phyloP scores from a whole-genome alignment of 2,888 invertebrate species.

The Stegana nigrithorax region DNA sequence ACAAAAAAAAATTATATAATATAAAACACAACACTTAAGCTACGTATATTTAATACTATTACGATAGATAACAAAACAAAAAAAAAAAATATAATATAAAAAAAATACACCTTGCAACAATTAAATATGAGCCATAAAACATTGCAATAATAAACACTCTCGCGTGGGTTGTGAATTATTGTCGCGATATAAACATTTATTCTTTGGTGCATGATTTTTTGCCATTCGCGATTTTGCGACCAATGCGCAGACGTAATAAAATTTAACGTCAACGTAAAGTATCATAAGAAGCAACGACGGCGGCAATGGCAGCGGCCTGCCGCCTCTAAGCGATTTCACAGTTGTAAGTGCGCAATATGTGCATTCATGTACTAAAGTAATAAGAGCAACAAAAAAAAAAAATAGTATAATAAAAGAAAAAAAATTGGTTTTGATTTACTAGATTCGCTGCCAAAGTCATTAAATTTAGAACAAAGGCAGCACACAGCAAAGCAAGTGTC shows the following conservation, averaged over 20 bases:
- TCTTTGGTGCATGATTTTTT: too few species aligned
- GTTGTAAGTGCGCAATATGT: background rate
- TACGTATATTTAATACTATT: too few species aligned
- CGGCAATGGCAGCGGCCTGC: background rate
- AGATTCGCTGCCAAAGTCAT: conserved; percentile 46
- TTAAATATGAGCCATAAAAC: too few species aligned
- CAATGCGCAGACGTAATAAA: conserved; percentile 4
- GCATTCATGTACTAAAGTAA: conserved; percentile 1
- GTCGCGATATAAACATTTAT: too few species aligned
- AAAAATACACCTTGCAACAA: too few species aligned
- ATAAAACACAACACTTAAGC: too few species aligned
- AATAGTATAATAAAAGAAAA: conserved; percentile 29
- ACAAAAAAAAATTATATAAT: too few species aligned
- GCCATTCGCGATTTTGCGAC: too few species aligned
- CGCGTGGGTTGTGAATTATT: too few species aligned
- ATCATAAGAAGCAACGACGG: conserved; percentile 4
- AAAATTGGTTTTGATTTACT: conserved; percentile 53
- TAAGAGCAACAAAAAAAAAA: conserved; percentile 14
- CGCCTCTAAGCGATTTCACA: background rate
- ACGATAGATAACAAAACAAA: too few species aligned
- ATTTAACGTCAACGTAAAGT: conserved; percentile 21
- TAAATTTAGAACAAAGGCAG: conserved; percentile 41
- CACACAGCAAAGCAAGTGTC: conserved; percentile 20
- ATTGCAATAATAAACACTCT: too few species aligned
- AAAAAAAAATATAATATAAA: too few species aligned